A percentile compares a stretch with the other conserved stretches of the same genome.
These are phyloP conservation scores for Bovichtus variegatus DNA, from an alignment of 2,797 vertebrate species.

Conservation along the genomic window DNA sequence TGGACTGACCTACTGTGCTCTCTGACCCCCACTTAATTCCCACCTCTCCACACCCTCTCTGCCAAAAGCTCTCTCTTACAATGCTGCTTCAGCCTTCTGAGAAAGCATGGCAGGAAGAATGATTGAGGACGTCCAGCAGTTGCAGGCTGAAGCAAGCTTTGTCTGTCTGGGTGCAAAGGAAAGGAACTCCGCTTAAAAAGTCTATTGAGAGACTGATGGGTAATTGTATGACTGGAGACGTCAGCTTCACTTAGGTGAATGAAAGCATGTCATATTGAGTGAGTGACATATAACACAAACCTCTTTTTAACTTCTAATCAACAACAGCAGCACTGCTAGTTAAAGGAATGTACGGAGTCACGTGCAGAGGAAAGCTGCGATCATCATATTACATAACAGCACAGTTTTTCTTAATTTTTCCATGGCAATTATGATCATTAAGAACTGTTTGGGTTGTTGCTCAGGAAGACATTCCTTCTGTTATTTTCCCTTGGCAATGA, in stretches of 20 bases:
- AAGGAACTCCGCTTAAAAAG: slow-evolving; percentile 47
- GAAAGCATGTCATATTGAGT: slow-evolving; percentile 14
- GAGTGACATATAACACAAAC: slow-evolving; percentile 26
- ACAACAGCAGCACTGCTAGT: neutral
- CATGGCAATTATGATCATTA: slow-evolving; percentile 52
- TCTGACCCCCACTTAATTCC: slow-evolving; percentile 76
- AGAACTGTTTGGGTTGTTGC: slow-evolving; percentile 52
- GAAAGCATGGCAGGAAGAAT: slow-evolving; percentile 45
- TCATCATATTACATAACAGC: slow-evolving; percentile 25
- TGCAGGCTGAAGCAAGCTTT: slow-evolving; percentile 64
- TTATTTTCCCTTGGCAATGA: slow-evolving; percentile 68
- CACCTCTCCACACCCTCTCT: slow-evolving; percentile 71
- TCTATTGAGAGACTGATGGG: slow-evolving; percentile 49
- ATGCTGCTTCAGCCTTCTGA: slow-evolving; percentile 53
- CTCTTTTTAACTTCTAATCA: slow-evolving; percentile 34
- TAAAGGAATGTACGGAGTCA: slow-evolving; percentile 14
- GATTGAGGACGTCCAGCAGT: slow-evolving; percentile 63
- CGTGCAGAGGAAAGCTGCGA: slow-evolving; percentile 12
- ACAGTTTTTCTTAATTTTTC: slow-evolving; percentile 38
- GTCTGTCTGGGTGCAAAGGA: slow-evolving; percentile 26
- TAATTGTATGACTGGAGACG: slow-evolving; percentile 18
- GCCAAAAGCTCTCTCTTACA: slow-evolving; percentile 55
- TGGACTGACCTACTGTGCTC: slow-evolving; percentile 71
- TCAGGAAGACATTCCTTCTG: slow-evolving; percentile 49
- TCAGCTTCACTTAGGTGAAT: slow-evolving; percentile 32